A percentile compares a stretch with the other conserved stretches of the same genome.
Evolutionary conservation across 2,113 vertebrate species (phyloP).

Genomic region (Larimichthys polyactis): DNA sequence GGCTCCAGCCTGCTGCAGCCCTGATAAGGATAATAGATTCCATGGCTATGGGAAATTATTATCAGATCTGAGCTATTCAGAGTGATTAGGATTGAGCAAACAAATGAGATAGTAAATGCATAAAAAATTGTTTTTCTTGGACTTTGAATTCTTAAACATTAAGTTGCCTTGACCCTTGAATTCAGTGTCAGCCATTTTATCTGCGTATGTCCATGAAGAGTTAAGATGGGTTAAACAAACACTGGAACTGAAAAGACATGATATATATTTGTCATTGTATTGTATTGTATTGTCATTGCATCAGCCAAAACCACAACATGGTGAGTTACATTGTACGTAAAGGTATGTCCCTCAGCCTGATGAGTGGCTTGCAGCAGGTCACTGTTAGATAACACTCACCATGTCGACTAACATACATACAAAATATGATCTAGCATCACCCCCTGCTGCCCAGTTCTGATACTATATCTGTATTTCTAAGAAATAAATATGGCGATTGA

Average conservation of each 20-base stretch:
- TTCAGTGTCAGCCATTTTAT: background rate
- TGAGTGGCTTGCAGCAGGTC: background rate
- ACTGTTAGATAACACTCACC: background rate
- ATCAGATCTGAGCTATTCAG: background rate
- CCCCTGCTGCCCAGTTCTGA: conserved; percentile 56
- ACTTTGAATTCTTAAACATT: background rate
- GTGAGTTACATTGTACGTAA: background rate
- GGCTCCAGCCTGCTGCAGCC: no score
- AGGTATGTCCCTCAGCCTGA: background rate
- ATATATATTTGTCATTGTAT: background rate
- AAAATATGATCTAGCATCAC: conserved; percentile 2
- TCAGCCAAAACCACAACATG: background rate
- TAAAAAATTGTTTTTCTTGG: background rate
- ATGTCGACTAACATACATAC: background rate
- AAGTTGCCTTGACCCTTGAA: background rate
- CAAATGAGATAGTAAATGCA: background rate
- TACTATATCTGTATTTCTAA: background rate
- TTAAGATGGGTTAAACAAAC: background rate
- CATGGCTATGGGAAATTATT: background rate
- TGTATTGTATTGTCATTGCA: no score
- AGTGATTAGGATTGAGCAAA: background rate
- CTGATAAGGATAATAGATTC: no score
- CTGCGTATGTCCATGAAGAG: background rate
- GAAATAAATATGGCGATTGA: accelerated
- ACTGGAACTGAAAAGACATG: background rate